Base-by-base conservation (phyloP, 1,140 invertebrate genomes). In the Hypothenemus hampei region DNA sequence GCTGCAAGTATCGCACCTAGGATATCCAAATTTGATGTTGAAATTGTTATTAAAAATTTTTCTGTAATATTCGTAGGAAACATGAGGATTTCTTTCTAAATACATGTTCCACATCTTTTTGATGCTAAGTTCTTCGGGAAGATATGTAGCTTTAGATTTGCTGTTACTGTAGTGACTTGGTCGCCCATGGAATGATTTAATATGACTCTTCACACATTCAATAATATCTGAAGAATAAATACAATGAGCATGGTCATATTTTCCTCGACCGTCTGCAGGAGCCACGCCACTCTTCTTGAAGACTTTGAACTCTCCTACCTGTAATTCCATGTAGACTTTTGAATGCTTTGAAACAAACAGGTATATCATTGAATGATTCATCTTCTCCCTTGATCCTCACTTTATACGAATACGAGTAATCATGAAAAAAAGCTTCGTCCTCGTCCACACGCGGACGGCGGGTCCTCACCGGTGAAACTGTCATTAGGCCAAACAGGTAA, bases 31-130 rank as follows among this genome's bases (percentile, higher is more conserved):
- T n/a, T n/a, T n/a, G n/a, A n/a, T n/a, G n/a, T 39, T 39, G 36
- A 39, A 43, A 15, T 43, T 20, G 22, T 43, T 43, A 22, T 43
- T 43, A 20, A 43, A 2, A 20, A 3, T 20, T 43, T 43, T 43
- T 15, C 40, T 15, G 22, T 3, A 43, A 22, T 20, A 43, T 15
- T 43, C 40, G 15, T 43, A 43, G 18, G 40, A 43, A 43, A 43
- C 40, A 22, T 22, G 16, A 22, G 40, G 40, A 23, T 43, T 43
- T 43, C 18, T 20, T 11, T 19, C 36, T 15, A 15, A 22, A 23
- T 36, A 54, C 45, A 61, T 48, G 35, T 31, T 29, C 31, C 43
- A 40, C 59, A 58, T 58, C 21, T 58, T 58, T 37, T 53, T 57
- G 20, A 53, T 41, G 24, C 29, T 57, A 20, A 57, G 46, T 10